Evolutionary conservation across 2,113 vertebrate species (phyloP).

Genomic region (Cheirogaleus medius): DNA sequence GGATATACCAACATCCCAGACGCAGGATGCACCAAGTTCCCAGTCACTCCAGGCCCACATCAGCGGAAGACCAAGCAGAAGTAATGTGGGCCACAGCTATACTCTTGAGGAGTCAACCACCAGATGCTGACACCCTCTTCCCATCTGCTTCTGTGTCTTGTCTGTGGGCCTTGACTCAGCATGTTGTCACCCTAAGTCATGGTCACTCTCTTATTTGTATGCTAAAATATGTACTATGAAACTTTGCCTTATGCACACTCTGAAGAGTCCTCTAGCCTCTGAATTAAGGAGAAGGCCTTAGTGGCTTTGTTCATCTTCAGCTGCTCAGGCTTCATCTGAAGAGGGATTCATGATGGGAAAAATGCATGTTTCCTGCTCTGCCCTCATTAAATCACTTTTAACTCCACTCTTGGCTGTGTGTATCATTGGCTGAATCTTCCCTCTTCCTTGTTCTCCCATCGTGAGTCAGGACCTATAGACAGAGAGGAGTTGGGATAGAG

Average conservation of each 20-base stretch:
- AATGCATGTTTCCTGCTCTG: background rate
- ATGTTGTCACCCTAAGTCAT: background rate
- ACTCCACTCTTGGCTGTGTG: background rate
- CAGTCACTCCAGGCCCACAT: background rate
- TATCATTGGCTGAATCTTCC: background rate
- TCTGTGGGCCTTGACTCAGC: background rate
- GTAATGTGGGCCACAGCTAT: background rate
- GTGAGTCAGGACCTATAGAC: background rate
- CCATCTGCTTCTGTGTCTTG: background rate
- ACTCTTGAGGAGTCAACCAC: background rate
- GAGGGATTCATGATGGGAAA: background rate
- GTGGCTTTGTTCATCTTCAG: background rate
- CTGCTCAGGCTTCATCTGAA: background rate
- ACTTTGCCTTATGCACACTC: background rate
- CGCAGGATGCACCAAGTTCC: background rate
- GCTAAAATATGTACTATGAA: background rate
- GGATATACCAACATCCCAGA: too few species aligned
- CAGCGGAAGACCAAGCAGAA: conserved; percentile 59
- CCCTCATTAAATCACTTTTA: conserved; percentile 44
- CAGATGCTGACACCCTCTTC: background rate
- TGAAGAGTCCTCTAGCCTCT: background rate
- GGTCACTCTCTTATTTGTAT: background rate
- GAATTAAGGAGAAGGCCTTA: background rate
- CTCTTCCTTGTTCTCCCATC: background rate
- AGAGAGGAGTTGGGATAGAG: background rate